Base-by-base conservation (phyloP, 2,888 invertebrate species). In the Mellilla xanthometata region DNA sequence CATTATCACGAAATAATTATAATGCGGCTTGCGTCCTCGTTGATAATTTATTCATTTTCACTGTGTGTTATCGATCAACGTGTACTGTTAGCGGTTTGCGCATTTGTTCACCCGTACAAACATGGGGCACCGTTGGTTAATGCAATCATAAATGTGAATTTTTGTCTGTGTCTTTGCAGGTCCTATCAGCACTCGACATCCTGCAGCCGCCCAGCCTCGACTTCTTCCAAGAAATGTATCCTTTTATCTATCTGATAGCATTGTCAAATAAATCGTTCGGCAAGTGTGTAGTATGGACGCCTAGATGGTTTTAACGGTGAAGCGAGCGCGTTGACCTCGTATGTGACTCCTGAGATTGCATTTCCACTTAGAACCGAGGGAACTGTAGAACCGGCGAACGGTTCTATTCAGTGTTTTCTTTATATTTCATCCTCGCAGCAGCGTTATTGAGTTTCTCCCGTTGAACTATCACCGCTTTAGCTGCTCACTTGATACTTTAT, bases 211-310 rank as follows among this genome's bases (percentile, higher is more conserved):
- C 99, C 67, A 97, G 97, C 91, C 94, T 98, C 90, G 98, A 99
- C 92, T 99, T 98, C 93, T 99, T 99, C 93, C 98, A 99, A 92
- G 99, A 99, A 95, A 98, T 99, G 98, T 99, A 97, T 96, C 95
- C 95, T 96, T 95, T 81, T 51, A 59, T 53, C 43, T 52, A 54
- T 26, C 41, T 54, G 44, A 51, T 52, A 54, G 54, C 49, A 54
- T 57, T 49, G 55, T 59, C 49, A 56, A 61, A 62, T 66, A 59
- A 58, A 54, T 49, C 50, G 56, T 59, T 60, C 57, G 51, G 65
- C 58, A 58, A 65, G 61, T 54, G 54, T 27, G 15, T 9, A 35
- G 11, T 27, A 8, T 59, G 54, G 40, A 35, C 60, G 61, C 31
- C 49, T 47, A 53, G 49, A 54, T 53, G 51, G 58, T 60, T 65